Base-by-base conservation (phyloP, 2,113 vertebrate genomes). In the Syrrhaptes paradoxus region DNA sequence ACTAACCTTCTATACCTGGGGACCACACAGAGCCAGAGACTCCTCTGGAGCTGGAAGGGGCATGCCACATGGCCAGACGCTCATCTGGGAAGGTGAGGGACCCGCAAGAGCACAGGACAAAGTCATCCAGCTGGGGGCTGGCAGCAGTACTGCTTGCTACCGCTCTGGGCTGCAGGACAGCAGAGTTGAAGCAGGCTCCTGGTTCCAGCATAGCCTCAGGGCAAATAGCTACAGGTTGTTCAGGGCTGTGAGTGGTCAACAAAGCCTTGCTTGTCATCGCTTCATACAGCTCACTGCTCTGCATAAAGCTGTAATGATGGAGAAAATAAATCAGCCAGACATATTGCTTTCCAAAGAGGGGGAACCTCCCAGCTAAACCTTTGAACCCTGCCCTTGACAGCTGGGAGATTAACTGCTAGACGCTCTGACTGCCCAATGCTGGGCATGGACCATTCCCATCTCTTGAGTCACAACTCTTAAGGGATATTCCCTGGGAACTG, bases 1-100 rank as follows among this genome's bases (percentile, higher is more conserved):
- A 96, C 95, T 77, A 45, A 96, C 87, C 94, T 92, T 95, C 80
- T 41, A 22, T 10, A 63, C 16, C 9, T 38, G 89, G 51, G 15
- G 55, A 67, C 79, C 85, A 84, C 65, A 43, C 0, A 0, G 66
- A 58, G 52, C 24, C 67, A 41, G 70, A 75, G 45, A 28, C 26
- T 13, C 7, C 84, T 29, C n/a, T 13, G 5, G 61, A 21, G 62
- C 72, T 66, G 58, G 41, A 38, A n/a, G 78, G 61, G 34, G 8
- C 8, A 15, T 70, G 63, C 54, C 73, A 67, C 52, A 1, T 0
- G 20, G 78, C 51, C 84, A 65, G 46, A 3, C 4, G 57, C 5
- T 63, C 49, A 11, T 48, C 34, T 16, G 29, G 36, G 28, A 66
- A 14, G 25, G 68, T 6, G 11, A 36, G 10, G 6, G 65, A 38